These are phyloP conservation scores for Eospalax fontanierii DNA, from an alignment of 2,797 vertebrate genomes.

Conservation along the genomic window DNA sequence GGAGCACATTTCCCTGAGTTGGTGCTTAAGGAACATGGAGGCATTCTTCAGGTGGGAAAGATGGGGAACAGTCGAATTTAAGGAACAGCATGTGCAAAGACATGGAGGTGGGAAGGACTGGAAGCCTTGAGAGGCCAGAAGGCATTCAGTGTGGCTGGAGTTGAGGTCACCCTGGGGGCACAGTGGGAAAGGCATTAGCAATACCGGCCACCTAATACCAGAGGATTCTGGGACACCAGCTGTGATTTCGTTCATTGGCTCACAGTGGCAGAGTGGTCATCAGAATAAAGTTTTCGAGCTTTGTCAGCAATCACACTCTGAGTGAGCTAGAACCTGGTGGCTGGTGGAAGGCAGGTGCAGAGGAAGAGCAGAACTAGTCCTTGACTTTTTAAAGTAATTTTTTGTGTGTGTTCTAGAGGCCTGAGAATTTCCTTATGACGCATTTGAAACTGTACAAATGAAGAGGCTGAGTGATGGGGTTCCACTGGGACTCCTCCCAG, in stretches of 20 bases:
- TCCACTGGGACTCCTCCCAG: background rate
- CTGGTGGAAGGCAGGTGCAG: background rate
- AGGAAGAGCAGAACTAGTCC: background rate
- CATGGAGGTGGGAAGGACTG: background rate
- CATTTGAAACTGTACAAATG: background rate
- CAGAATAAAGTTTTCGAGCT: background rate
- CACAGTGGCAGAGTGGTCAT: background rate
- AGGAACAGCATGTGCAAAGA: background rate
- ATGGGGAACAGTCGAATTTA: background rate
- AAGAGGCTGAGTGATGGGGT: background rate
- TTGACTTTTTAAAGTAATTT: background rate
- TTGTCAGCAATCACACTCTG: background rate
- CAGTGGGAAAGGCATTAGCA: background rate
- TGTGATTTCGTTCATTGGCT: background rate
- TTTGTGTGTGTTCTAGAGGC: background rate
- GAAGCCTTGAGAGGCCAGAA: background rate
- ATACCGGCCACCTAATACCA: background rate
- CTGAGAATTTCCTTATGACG: background rate
- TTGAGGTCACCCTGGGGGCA: background rate
- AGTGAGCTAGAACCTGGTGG: conserved; percentile 22
- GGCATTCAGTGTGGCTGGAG: background rate
- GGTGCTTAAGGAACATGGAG: background rate
- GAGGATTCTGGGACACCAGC: background rate
- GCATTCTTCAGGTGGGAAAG: background rate
- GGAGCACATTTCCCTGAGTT: background rate